These are phyloP conservation scores for Sorex araneus DNA, from an alignment of 2,113 vertebrate genomes.

Conservation along the genomic window DNA sequence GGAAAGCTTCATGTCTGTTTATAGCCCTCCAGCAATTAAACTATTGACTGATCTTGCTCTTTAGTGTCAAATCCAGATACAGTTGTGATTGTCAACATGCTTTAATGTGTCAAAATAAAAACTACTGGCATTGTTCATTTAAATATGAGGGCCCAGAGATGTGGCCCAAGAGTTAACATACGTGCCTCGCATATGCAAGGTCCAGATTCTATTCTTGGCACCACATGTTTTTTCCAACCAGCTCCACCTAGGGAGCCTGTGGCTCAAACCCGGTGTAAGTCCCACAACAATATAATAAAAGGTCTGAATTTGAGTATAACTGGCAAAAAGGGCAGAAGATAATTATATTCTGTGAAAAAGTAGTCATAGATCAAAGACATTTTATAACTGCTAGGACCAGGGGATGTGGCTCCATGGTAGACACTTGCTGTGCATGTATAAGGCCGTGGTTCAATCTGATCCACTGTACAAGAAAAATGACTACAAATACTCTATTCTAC, in stretches of 20 bases:
- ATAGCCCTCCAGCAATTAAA: slow-evolving; percentile 66
- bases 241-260: no score
- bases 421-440: no score
- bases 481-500: not conserved
- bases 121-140: slow-evolving; percentile 22
- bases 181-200: no score
- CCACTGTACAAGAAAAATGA: no score
- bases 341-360: not conserved
- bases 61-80: slow-evolving; percentile 18
- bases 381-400: no score
- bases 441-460: no score
- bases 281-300: not conserved
- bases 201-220: no score
- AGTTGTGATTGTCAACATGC: not conserved
- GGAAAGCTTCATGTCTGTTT: slow-evolving; percentile 59
- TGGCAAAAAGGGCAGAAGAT: not conserved
- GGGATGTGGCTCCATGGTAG: not conserved
- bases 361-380: slow-evolving; percentile 41
- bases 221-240: no score
- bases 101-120: slow-evolving; percentile 66
- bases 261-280: no score
- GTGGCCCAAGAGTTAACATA: no score
- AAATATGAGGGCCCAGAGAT: slow-evolving; percentile 20
- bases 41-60: slow-evolving; percentile 62
- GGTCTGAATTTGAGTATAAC: slow-evolving; percentile 14